Conservation (phyloP, 2,888 invertebrate species). For the Nomada ferruginata region DNA sequence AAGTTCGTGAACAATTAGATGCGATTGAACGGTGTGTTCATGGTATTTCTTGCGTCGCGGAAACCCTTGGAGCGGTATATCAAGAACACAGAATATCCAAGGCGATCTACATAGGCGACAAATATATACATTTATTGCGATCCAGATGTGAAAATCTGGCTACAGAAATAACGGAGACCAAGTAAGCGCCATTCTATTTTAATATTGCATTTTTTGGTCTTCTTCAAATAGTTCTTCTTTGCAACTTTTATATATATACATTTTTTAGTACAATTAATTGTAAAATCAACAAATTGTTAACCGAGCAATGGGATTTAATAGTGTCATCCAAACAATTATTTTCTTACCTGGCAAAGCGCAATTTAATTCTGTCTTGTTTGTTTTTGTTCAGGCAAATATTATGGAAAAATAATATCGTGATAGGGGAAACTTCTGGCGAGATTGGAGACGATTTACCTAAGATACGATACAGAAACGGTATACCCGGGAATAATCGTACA, state of each 20-base stretch:
- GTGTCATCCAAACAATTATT: background rate
- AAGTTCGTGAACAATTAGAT: conserved; percentile 77
- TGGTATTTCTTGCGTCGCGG: conserved; percentile 79
- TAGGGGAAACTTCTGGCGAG: conserved; percentile 79
- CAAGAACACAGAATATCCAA: conserved; percentile 80
- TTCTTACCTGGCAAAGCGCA: background rate
- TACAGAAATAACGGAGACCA: conserved; percentile 79
- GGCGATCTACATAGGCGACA: conserved; percentile 78
- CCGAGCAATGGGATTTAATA: background rate
- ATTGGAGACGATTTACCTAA: conserved; percentile 78
- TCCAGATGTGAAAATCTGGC: conserved; percentile 79
- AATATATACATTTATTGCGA: conserved; percentile 78
- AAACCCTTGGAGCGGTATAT: conserved; percentile 81
- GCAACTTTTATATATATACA: background rate
- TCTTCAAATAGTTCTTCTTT: background rate
- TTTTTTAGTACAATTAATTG: background rate
- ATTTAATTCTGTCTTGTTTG: background rate
- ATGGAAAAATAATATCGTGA: conserved; percentile 79
- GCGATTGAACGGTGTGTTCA: conserved; percentile 80
- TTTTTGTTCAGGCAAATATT: conserved; percentile 76
- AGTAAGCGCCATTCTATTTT: conserved; percentile 73
- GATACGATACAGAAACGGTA: conserved; percentile 78
- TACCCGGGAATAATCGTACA: conserved; percentile 80
- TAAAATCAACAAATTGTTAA: background rate
- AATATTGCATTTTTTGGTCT: background rate